phyloP scores from a whole-genome alignment of 64 coral and sea anemone genomes.

The Montipora capricornis region DNA sequence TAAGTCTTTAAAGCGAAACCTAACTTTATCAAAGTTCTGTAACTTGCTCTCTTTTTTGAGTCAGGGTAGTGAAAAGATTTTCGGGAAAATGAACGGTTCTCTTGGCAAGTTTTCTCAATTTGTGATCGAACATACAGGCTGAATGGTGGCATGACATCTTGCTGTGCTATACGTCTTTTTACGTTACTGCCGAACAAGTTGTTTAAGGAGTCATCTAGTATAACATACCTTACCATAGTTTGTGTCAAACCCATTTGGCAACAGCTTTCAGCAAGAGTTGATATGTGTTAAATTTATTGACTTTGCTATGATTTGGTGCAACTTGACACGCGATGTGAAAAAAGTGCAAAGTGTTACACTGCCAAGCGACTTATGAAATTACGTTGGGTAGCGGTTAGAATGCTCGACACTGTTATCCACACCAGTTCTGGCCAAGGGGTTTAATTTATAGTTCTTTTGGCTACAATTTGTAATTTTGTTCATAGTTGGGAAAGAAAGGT shows the following conservation, averaged over 20 bases:
- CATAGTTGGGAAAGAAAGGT: too few species aligned
- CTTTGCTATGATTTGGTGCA: too few species aligned
- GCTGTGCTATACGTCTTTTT: background rate
- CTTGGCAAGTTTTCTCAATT: background rate
- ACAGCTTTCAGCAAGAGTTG: too few species aligned
- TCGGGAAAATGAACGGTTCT: background rate
- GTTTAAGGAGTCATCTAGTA: too few species aligned
- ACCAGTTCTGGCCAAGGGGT: too few species aligned
- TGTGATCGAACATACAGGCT: background rate
- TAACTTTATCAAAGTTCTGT: background rate
- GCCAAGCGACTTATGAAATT: background rate
- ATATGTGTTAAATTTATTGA: too few species aligned
- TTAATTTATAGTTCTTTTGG: too few species aligned
- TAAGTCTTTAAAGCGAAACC: background rate
- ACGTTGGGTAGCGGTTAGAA: background rate
- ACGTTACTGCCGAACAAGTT: background rate
- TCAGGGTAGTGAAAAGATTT: background rate
- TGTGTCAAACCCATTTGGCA: too few species aligned
- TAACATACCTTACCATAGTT: too few species aligned
- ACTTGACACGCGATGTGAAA: background rate
- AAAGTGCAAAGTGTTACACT: background rate
- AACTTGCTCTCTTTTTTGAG: background rate
- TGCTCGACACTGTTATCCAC: too few species aligned
- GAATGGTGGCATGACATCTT: background rate
- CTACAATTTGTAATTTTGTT: too few species aligned